Percentiles rank a stretch among this genome's conserved stretches.
Evolutionary conservation across 1,140 invertebrate species (phyloP).

Genomic region (Telenomus remus): DNA sequence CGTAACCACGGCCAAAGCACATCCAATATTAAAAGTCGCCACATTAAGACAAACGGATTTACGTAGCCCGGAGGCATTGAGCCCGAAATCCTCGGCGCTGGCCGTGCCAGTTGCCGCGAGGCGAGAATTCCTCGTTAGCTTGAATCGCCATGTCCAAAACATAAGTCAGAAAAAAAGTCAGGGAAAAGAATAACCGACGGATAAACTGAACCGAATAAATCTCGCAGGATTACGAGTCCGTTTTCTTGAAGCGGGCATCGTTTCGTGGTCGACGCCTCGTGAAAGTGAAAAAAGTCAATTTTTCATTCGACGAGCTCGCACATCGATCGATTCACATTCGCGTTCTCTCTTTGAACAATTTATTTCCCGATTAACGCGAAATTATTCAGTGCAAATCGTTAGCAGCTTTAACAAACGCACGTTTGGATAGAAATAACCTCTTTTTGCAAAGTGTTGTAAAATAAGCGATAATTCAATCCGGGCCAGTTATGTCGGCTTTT

Average conservation of each 20-base stretch:
- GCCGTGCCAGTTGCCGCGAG: constrained; percentile 20
- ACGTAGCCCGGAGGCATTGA: constrained; percentile 19
- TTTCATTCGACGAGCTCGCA: neutral
- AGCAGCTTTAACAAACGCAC: neutral
- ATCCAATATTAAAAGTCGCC: constrained; percentile 45
- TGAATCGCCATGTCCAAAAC: constrained; percentile 19
- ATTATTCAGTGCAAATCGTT: constrained; percentile 2
- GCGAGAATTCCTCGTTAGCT: constrained; percentile 38
- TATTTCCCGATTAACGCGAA: neutral
- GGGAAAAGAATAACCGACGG: constrained; percentile 58
- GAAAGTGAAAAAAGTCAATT: neutral
- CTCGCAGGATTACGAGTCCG: constrained; percentile 67
- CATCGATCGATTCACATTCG: too few species aligned
- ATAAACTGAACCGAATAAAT: constrained; percentile 73
- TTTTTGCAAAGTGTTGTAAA: too few species aligned
- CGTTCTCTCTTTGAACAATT: too few species aligned
- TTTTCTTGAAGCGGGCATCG: constrained; percentile 54
- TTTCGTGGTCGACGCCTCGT: constrained; percentile 11
- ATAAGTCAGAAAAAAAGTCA: constrained; percentile 34
- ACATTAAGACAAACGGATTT: constrained; percentile 42
- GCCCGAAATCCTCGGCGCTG: neutral
- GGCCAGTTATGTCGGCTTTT: constrained; percentile 5
- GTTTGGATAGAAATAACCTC: too few species aligned
- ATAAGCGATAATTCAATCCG: constrained; percentile 28
- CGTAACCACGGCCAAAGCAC: constrained; percentile 17